These are phyloP conservation scores for Enteromius trimaculatus DNA, from an alignment of 2,797 vertebrate species.

Conservation along the genomic window DNA sequence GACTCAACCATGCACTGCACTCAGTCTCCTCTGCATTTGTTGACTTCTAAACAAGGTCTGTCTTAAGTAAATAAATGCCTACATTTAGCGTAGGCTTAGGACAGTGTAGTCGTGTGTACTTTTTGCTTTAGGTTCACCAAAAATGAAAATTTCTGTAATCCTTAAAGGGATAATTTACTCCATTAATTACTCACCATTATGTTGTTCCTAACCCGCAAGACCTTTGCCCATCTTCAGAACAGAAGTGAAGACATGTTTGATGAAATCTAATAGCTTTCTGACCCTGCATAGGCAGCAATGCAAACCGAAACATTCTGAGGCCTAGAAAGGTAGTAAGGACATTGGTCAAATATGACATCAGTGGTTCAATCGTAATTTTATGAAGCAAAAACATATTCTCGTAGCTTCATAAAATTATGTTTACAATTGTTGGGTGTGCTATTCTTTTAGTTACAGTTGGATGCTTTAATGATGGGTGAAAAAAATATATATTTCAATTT, in stretches of 20 bases:
- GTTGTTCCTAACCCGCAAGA: background rate
- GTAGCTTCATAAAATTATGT: too few species aligned
- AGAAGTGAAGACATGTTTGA: too few species aligned
- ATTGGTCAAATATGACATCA: too few species aligned
- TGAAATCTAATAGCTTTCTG: too few species aligned
- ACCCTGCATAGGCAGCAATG: too few species aligned
- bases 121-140: background rate
- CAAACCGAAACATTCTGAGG: too few species aligned
- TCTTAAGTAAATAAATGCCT: constrained; percentile 14
- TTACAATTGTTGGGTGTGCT: background rate
- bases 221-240: too few species aligned
- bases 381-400: too few species aligned
- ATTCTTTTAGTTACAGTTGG: background rate
- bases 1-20: constrained; percentile 17
- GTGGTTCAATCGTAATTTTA: too few species aligned
- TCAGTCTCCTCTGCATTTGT: constrained; percentile 1
- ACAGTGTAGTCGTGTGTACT: background rate
- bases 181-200: background rate
- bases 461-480: background rate
- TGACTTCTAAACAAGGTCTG: constrained; percentile 47
- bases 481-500: background rate
- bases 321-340: too few species aligned
- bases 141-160: background rate
- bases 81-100: background rate
- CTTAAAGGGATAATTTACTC: background rate